Evolutionary conservation across 2,113 vertebrate species (phyloP).

Genomic region (Salminus brasiliensis): DNA sequence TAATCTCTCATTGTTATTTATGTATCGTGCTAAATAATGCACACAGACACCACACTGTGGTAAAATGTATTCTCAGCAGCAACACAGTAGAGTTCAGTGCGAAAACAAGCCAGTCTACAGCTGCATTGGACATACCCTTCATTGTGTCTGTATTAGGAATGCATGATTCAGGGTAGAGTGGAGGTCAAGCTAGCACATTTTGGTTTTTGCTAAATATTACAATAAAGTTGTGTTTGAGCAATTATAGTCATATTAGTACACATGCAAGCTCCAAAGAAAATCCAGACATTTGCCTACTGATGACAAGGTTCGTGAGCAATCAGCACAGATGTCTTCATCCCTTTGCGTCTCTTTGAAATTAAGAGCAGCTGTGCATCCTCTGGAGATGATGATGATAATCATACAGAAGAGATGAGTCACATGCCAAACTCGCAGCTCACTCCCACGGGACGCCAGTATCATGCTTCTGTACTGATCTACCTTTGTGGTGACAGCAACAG

Average conservation of each 20-base stretch:
- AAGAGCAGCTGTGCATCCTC: not conserved
- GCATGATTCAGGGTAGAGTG: not conserved
- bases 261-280: too few relatives aligned
- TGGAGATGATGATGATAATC: not conserved
- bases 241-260: too few relatives aligned
- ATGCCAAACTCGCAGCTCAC: not conserved
- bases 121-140: not conserved
- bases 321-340: not conserved
- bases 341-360: not conserved
- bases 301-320: not conserved
- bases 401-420: not conserved
- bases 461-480: not conserved
- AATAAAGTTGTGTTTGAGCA: too few relatives aligned
- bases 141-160: not conserved
- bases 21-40: constrained; percentile 31
- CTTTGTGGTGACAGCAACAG: not conserved
- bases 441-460: not conserved
- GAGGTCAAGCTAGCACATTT: too few relatives aligned
- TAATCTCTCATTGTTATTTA: constrained; percentile 40
- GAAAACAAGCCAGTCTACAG: not conserved
- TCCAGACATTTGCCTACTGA: not conserved
- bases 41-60: constrained; percentile 4
- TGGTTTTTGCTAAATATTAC: too few relatives aligned
- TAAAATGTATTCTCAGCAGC: constrained; percentile 25
- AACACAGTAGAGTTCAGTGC: constrained; percentile 8